Conservation (phyloP, 2,888 invertebrate species). For the Sarcophaga carnaria region DNA sequence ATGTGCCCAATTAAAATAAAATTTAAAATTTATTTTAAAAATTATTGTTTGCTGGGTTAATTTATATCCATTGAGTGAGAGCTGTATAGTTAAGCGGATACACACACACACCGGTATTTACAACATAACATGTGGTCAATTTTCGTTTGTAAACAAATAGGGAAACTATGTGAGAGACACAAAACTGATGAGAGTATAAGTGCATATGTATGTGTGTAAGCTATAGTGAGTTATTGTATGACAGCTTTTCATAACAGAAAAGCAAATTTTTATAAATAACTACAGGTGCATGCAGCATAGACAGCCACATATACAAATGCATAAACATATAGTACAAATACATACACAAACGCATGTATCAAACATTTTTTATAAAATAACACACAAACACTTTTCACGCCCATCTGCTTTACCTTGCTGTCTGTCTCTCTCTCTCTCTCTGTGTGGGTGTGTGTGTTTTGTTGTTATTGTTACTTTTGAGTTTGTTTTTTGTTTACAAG, state of each 20-base stretch:
- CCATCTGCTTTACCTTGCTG: conserved; percentile 25
- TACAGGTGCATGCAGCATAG: no score
- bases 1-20: no score
- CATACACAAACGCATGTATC: not conserved
- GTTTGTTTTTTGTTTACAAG: not conserved
- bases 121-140: conserved; percentile 13
- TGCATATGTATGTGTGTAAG: no score
- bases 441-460: conserved; percentile 47
- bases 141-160: conserved; percentile 18
- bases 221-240: no score
- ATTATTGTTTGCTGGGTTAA: no score
- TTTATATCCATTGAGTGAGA: no score
- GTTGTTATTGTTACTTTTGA: conserved; percentile 39
- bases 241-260: no score
- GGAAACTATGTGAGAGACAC: not conserved
- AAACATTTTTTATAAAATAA: not conserved
- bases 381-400: conserved; percentile 54
- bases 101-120: not conserved
- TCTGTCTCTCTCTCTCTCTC: conserved; percentile 33
- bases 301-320: no score
- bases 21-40: no score
- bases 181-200: not conserved
- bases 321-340: not conserved
- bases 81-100: no score
- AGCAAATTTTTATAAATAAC: no score